A percentile compares a stretch with the other conserved stretches of the same genome.
phyloP scores from a whole-genome alignment of 2,113 vertebrate species.

The Podarcis muralis region DNA sequence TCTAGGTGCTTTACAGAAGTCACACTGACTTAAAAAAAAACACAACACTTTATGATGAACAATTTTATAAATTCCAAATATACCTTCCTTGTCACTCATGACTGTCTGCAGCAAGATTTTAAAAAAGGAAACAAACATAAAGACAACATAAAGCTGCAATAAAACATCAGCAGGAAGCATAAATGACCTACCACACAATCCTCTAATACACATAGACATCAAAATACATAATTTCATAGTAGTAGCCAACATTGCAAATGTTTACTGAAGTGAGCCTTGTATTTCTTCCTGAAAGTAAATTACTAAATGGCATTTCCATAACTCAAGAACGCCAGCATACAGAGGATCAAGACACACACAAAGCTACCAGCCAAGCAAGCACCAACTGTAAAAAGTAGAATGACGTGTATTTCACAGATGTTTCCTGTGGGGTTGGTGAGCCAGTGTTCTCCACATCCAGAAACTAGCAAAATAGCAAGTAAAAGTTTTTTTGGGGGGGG shows the following conservation, averaged over 20 bases:
- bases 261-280: not conserved
- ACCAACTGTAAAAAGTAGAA: constrained; percentile 6
- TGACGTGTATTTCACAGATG: constrained; percentile 9
- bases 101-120: not conserved
- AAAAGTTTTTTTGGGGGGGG: not conserved
- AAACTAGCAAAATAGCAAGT: constrained; percentile 13
- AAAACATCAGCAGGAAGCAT: not conserved
- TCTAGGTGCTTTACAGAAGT: not conserved
- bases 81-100: not conserved
- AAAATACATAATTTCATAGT: constrained; percentile 2
- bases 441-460: constrained; percentile 7
- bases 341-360: not conserved
- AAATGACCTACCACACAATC: not conserved
- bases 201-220: not conserved
- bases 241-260: constrained; percentile 11
- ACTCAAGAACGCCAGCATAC: not conserved
- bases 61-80: not conserved
- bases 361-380: constrained; percentile 6
- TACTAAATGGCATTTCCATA: constrained; percentile 1
- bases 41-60: not conserved
- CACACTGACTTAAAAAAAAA: not conserved
- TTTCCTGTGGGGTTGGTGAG: constrained; percentile 17
- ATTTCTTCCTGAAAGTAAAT: constrained; percentile 18
- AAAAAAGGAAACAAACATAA: not conserved
- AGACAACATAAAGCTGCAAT: not conserved